Base-by-base conservation (phyloP, 2,797 vertebrate species). In the Scolopax bukidnonensis region DNA sequence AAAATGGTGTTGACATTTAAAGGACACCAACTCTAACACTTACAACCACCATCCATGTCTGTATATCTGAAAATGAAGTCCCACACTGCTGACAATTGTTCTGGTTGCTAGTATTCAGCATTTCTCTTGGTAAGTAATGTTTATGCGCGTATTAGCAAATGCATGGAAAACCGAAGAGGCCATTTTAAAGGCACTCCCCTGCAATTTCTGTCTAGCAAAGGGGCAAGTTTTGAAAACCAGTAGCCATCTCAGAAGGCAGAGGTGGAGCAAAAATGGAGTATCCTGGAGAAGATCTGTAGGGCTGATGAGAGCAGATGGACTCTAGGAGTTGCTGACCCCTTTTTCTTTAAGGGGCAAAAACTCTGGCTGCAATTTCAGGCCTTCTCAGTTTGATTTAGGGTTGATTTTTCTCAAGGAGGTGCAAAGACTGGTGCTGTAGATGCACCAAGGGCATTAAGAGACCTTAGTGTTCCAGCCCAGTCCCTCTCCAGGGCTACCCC, bases 1-100 rank as follows among this genome's bases (percentile, higher is more conserved):
- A 84, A 96, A 96, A 93, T 82, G 84, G 28, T 84, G 77, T 50
- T 96, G 97, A 93, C 89, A 94, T 96, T 97, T 96, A 92, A 93
- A 91, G 47, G 63, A 69, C 7, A 36, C 84, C 89, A 91, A 23
- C 56, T 94, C 28, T 69, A 91, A 84, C 90, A 82, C 69, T 93
- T 80, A 45, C 67, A 95, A 79, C 50, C 40, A 80, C 84, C 67
- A 73, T 1, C 75, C 61, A 95, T 16, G 71, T 64, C 84, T 71
- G 51, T 23, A 47, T 89, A 83, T 73, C 65, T 84, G 68, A 90
- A 95, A 96, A 90, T 81, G 33, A 92, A 78, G 67, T 83, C 95
- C 41, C 43, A 45, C 8, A 1, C 28, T 86, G 18, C 18, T 88
- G 73, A 59, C 36, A 79, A 50, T 86, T 76, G 54, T 40, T 69